Percentiles rank a stretch among this genome's conserved stretches.
phyloP scores from a whole-genome alignment of 2,113 vertebrate species.

The Passerina amoena region DNA sequence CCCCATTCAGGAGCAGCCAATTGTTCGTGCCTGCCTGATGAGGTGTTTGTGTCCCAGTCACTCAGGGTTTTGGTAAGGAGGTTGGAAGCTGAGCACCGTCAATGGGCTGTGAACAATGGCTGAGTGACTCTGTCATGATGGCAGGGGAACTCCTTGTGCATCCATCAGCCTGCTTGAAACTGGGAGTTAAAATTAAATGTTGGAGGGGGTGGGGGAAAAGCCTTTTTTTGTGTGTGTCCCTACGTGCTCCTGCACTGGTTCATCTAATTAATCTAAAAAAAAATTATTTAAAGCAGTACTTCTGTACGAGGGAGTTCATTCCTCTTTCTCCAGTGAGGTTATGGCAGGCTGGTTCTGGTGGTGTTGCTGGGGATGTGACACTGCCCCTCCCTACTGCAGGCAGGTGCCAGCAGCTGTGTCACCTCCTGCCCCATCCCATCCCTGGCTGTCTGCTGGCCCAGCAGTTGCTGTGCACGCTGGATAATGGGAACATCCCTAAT shows the following conservation, averaged over 20 bases:
- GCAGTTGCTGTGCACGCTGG: not conserved
- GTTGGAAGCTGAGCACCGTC: not conserved
- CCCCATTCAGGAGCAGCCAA: not conserved
- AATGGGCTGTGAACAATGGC: not conserved
- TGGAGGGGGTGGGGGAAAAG: not conserved
- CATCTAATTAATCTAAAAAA: not conserved
- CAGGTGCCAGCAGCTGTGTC: not conserved
- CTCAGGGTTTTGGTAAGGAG: not conserved
- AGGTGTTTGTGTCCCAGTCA: not conserved
- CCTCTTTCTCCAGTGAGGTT: not conserved
- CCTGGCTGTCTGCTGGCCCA: not conserved
- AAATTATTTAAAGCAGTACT: not conserved
- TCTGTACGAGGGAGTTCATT: not conserved
- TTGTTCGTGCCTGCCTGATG: not conserved
- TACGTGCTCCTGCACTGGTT: not conserved
- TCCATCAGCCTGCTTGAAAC: not conserved
- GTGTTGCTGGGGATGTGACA: not conserved
- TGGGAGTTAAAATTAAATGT: not conserved
- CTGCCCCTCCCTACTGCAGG: not conserved
- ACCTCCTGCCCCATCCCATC: not conserved
- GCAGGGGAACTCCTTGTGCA: not conserved
- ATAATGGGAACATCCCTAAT: not conserved
- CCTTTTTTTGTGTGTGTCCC: not conserved
- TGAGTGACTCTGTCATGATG: not conserved
- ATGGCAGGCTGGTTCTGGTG: not conserved